Base-by-base conservation (phyloP, 1,140 invertebrate species). In the Drosophila aff. region DNA sequence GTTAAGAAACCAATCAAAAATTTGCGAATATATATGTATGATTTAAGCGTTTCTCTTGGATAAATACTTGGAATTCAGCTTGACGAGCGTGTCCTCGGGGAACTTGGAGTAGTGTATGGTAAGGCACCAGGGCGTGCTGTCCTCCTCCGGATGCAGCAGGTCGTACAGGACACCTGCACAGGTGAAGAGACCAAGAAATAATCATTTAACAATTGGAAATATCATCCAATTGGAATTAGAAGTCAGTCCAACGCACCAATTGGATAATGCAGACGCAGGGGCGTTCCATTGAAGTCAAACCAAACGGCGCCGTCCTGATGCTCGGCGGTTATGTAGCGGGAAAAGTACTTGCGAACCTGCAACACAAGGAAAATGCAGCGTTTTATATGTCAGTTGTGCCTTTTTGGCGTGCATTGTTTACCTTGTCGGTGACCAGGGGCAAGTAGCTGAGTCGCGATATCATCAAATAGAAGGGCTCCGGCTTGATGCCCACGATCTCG, bases 221-320 rank as follows among this genome's bases (percentile, higher is more conserved):
- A 10, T 8, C 1, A 6, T 38, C 52, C 28, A 26, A 31, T 57
- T n/a, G 16, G 53, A 23, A 21, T 10, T 4, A 15, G 1, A 3
- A 57, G 36, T 26, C 21, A 7, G 33, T 23, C 9, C 1, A 1
- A 15, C 40, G 53, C 64, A 55, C 99, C 99, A 82, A 99, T 97
- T 18, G 99, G 99, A 94, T 98, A 97, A 93, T 99, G 98, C 96
- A 98, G 98, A 94, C 98, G 99, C 18, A 99, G 93, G 13, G 98
- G 97, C 67, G 95, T 96, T 21, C 97, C 97, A 94, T 98, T 97
- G 91, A 95, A 98, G 87, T 99, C 98, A 44, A 99, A 94, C 98
- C 98, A 99, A 95, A 99, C 97, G 93, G 99, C 98, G 90, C 95
- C 95, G 50, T 97, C 96, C 65, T 96, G 95, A 92, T 96, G 96